Base-by-base conservation (phyloP, 2,888 invertebrate genomes). In the Toxonevra muliebris region DNA sequence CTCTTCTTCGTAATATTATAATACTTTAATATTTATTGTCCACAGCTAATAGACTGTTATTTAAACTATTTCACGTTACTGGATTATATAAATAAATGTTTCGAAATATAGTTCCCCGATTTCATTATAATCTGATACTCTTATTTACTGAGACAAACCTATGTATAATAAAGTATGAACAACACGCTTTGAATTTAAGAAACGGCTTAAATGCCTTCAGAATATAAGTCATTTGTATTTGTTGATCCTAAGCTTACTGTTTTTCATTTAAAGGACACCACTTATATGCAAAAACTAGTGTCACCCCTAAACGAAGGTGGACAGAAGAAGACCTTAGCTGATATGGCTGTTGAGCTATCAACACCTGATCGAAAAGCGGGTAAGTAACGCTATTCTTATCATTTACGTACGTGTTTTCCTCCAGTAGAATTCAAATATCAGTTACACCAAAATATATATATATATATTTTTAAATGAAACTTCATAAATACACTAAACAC, bases 321-420 rank as follows among this genome's bases (percentile, higher is more conserved):
- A 61, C 82, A 80, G 76, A 85, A 84, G 78, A 82, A 83, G 68
- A 85, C 81, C 52, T 70, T 85, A 48, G 76, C 76, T 69, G 84
- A 85, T 69, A 75, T 85, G 74, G 76, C 85, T 73, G 75, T 73
- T 63, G 84, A 85, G 78, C 78, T 85, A 75, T 84, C 85, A 65
- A 84, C 84, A 78, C 77, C 83, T 79, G 79, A 75, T 74, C 79
- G 80, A 70, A 80, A 80, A 77, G 84, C 84, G 75, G 82, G 85
- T 85, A 78, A 83, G 82, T 78, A 64, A 50, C 40, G 20, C 15
- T 19, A 20, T 8, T 17, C 13, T 19, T 13, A 10, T 55, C 30
- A 20, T 55, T 7, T 13, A 20, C 13, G 12, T 55, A n/a, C 20
- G 15, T 41, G 58, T 15, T 58, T 55, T 30, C n/a, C 15, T 9